Conservation (phyloP, 2,797 vertebrate species). For the Paramormyrops hopkinsi region DNA sequence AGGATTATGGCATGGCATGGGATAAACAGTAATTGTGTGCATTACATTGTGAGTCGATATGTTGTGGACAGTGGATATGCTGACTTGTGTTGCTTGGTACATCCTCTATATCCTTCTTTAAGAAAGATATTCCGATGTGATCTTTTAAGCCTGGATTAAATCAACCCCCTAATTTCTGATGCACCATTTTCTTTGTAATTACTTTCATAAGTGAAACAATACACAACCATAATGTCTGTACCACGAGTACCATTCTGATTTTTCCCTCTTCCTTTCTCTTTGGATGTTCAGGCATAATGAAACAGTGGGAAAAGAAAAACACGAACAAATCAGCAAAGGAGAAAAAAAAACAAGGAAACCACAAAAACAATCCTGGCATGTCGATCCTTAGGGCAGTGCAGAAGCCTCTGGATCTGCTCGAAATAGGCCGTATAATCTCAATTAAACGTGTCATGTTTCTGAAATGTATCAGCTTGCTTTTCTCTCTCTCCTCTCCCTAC, state of each 20-base stretch:
- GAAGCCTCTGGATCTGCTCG: constrained; percentile 40
- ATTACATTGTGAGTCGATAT: neutral
- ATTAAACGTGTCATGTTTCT: constrained; percentile 57
- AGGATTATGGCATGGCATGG: neutral
- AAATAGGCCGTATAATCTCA: constrained; percentile 62
- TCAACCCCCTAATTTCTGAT: neutral
- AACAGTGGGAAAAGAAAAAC: constrained; percentile 23
- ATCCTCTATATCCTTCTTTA: neutral
- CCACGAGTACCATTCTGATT: neutral
- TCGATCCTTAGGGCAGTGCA: constrained; percentile 49
- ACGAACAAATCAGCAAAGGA: constrained; percentile 48
- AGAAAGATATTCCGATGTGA: neutral
- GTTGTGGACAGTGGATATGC: neutral
- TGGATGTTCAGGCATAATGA: constrained; percentile 37
- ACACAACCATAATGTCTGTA: neutral
- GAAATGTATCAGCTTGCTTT: constrained; percentile 47
- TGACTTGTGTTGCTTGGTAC: neutral
- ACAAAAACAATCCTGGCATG: constrained; percentile 51
- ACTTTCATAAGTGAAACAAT: neutral
- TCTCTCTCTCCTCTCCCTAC: neutral
- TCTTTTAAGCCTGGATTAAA: neutral
- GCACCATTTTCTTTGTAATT: neutral
- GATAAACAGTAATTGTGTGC: neutral
- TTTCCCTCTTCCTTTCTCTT: constrained; percentile 33
- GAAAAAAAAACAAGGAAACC: constrained; percentile 52